phyloP scores from a whole-genome alignment of 2,888 invertebrate species.

The Melolontha melolontha region DNA sequence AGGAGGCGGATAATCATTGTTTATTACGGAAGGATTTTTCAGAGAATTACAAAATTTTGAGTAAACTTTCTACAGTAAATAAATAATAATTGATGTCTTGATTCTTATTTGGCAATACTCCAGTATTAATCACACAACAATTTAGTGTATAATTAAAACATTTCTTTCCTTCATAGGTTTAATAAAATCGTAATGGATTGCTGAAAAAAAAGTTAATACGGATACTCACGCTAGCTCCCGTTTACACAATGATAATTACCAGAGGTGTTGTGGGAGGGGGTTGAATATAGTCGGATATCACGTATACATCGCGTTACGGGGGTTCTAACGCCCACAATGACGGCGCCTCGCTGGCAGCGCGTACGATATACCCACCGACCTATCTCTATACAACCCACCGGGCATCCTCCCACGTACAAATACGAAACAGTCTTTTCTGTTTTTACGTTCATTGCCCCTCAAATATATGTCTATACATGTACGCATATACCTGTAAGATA shows the following conservation, averaged over 20 bases:
- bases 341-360: conserved; percentile 42
- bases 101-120: no score
- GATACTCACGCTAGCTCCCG: no score
- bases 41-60: no score
- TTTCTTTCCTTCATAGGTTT: no score
- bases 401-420: conserved; percentile 2
- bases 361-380: conserved; percentile 5
- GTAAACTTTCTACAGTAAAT: no score
- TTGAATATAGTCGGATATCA: background rate
- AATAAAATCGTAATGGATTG: no score
- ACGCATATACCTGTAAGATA: no score
- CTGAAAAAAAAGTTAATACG: conserved; percentile 6
- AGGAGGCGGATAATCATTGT: no score
- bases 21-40: no score
- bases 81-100: no score
- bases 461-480: conserved; percentile 2
- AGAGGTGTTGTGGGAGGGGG: background rate
- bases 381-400: conserved; percentile 6
- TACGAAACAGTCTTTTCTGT: background rate
- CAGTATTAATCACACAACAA: no score
- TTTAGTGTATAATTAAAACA: no score
- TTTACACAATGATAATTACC: background rate
- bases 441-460: conserved; percentile 25
- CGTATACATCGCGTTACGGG: conserved; percentile 9
- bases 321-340: conserved; percentile 38